Evolutionary conservation across 64 coral and sea anemone genomes (phyloP).

Genomic region (Montipora efflorescens): DNA sequence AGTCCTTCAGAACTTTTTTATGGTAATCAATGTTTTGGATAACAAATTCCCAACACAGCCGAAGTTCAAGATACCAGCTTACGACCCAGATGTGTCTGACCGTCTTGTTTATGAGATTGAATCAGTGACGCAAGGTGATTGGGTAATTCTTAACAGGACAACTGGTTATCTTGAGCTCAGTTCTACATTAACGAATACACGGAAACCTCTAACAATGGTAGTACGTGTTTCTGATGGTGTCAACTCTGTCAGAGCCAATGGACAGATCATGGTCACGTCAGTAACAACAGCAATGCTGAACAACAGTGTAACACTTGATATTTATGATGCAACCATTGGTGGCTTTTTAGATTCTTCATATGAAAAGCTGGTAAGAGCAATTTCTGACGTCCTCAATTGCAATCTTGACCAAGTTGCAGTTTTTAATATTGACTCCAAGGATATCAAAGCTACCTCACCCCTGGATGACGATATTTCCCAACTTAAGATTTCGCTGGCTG

Average conservation of each 20-base stretch:
- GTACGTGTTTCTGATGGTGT: slow-evolving; percentile 79
- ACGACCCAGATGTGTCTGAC: slow-evolving; percentile 89
- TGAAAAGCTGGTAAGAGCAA: slow-evolving; percentile 40
- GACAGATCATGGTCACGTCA: slow-evolving; percentile 83
- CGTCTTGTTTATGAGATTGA: slow-evolving; percentile 62
- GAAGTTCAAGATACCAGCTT: slow-evolving; percentile 92
- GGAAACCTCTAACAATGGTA: slow-evolving; percentile 63
- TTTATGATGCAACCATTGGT: slow-evolving; percentile 66
- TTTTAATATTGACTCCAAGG: slow-evolving; percentile 76
- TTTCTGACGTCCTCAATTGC: slow-evolving; percentile 48
- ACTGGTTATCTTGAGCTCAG: slow-evolving; percentile 81
- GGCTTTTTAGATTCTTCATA: slow-evolving; percentile 83
- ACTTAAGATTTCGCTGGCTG: slow-evolving; percentile 83
- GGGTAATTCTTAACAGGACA: slow-evolving; percentile 73
- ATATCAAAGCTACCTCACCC: slow-evolving; percentile 53
- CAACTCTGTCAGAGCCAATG: slow-evolving; percentile 56
- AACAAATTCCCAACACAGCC: slow-evolving; percentile 64
- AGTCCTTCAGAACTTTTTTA: slow-evolving; percentile 87
- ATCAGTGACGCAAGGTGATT: slow-evolving; percentile 60
- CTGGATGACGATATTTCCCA: slow-evolving; percentile 69
- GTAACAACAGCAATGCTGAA: slow-evolving; percentile 82
- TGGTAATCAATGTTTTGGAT: slow-evolving; percentile 87
- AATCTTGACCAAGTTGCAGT: slow-evolving; percentile 74
- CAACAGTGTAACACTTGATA: slow-evolving; percentile 75
- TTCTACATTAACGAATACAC: slow-evolving; percentile 75